These are phyloP conservation scores for Lasiurus borealis DNA, from an alignment of 2,113 vertebrate species.

Conservation along the genomic window DNA sequence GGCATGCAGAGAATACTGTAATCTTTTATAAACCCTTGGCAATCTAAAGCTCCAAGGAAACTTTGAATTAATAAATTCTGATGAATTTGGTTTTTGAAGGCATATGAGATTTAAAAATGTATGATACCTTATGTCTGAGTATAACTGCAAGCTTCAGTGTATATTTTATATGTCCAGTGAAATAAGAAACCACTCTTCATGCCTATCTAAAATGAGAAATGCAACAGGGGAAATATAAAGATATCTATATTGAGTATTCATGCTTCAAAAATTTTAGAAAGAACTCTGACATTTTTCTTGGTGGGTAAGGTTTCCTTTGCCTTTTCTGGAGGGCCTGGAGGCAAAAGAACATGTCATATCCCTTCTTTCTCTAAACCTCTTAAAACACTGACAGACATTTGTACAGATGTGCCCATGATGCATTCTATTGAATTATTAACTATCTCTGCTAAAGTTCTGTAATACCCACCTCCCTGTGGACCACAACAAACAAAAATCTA, in stretches of 20 bases:
- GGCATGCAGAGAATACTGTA: neutral
- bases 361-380: slow-evolving; percentile 54
- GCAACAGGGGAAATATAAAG: slow-evolving; percentile 44
- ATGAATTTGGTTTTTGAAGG: slow-evolving; percentile 66
- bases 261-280: neutral
- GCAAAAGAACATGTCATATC: neutral
- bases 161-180: slow-evolving; percentile 37
- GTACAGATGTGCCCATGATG: neutral
- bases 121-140: slow-evolving; percentile 47
- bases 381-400: slow-evolving; percentile 71
- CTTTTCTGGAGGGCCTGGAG: neutral
- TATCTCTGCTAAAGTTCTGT: slow-evolving; percentile 12
- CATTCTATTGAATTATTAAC: slow-evolving; percentile 63
- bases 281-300: slow-evolving; percentile 19
- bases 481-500: slow-evolving; percentile 11
- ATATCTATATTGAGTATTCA: neutral
- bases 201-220: slow-evolving; percentile 48
- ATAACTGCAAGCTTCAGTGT: slow-evolving; percentile 9
- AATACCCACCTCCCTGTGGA: slow-evolving; percentile 45
- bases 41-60: slow-evolving; percentile 19
- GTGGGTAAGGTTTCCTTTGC: neutral
- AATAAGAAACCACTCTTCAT: slow-evolving; percentile 41
- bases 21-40: slow-evolving; percentile 27
- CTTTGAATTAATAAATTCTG: slow-evolving; percentile 46
- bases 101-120: slow-evolving; percentile 32